Base-by-base conservation (phyloP, 1,140 invertebrate species). In the Brachionus asplanchnoidis region DNA sequence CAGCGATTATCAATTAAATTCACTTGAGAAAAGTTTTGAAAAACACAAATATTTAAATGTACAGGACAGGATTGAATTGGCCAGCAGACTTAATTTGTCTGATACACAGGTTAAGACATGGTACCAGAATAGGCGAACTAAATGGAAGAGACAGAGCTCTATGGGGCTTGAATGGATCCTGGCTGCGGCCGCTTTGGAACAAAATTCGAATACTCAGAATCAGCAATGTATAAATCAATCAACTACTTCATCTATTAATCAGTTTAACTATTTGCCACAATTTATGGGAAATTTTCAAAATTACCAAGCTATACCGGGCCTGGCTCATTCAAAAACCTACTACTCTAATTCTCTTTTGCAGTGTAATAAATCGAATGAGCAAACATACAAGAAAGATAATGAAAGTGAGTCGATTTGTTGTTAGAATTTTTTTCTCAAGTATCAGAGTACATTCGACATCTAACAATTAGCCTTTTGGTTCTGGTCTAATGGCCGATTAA, bases 31-130 rank as follows among this genome's bases (percentile, higher is more conserved):
- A 89, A 97, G 94, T 84, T 99, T 99, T 90, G 97, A 99, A 89
- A 91, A 95, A 85, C 97, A 99, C 90, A 99, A 99, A 89, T 99
- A 99, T 91, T 93, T 99, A 36, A 97, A 95, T 87, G 97, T 99
- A 6, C 97, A 99, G 88, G 97, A 99, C 89, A 92, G 97, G 84
- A 97, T 99, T 95, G 97, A 99, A 91, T 90, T 99, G 85, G 97
- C 97, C 0, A 94, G 95, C 40, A 96, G 97, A 89, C 92, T 99
- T 50, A 95, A 95, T 85, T 92, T 99, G 32, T 97, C 95, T 7
- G 97, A 99, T 89, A 99, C 97, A 14, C 97, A 99, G 92, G 97
- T 99, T 86, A 99, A 99, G 90, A 99, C 97, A 84, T 99, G 97
- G 97, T 99, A 98, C 90, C 97, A 99, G 90, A 98, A 99, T 89